phyloP scores from a whole-genome alignment of 92 coral and sea anemone species.

The Micromussa lordhowensis region DNA sequence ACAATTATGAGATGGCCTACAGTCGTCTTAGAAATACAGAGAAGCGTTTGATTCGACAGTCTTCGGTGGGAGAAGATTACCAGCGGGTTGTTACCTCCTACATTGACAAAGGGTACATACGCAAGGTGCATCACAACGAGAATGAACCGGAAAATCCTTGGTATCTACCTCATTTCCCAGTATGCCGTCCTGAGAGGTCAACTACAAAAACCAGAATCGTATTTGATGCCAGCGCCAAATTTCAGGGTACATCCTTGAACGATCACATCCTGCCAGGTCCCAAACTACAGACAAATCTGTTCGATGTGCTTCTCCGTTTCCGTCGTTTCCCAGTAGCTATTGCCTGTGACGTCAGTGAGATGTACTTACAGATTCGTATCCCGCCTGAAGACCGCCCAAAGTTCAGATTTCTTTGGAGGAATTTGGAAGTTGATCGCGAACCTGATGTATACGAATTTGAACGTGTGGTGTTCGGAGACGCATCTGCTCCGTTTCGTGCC shows the following conservation, averaged over 20 bases:
- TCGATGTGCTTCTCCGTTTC: slow-evolving; percentile 10
- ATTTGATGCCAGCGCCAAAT: slow-evolving; percentile 13
- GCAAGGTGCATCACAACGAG: neutral
- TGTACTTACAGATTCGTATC: slow-evolving; percentile 43
- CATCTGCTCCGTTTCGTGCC: slow-evolving; percentile 51
- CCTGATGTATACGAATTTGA: slow-evolving; percentile 68
- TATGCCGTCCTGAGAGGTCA: neutral
- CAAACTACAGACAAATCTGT: slow-evolving; percentile 12
- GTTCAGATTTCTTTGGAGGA: slow-evolving; percentile 66
- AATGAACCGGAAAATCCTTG: slow-evolving; percentile 1
- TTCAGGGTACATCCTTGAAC: slow-evolving; percentile 17
- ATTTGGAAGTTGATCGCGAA: slow-evolving; percentile 39
- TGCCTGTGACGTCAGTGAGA: slow-evolving; percentile 25
- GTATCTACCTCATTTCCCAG: slow-evolving; percentile 37
- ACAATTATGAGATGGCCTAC: too few relatives aligned
- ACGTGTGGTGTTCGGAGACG: slow-evolving; percentile 60
- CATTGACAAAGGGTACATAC: neutral
- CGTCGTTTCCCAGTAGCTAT: slow-evolving; percentile 26
- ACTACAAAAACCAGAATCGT: slow-evolving; percentile 32
- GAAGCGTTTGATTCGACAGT: too few relatives aligned
- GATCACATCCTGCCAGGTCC: slow-evolving; percentile 27
- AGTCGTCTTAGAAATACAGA: too few relatives aligned
- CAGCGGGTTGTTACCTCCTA: too few relatives aligned
- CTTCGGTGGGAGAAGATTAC: too few relatives aligned
- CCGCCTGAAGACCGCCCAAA: slow-evolving; percentile 60